These are phyloP conservation scores for Pelochelys cantorii DNA, from an alignment of 2,797 vertebrate species.

Conservation along the genomic window DNA sequence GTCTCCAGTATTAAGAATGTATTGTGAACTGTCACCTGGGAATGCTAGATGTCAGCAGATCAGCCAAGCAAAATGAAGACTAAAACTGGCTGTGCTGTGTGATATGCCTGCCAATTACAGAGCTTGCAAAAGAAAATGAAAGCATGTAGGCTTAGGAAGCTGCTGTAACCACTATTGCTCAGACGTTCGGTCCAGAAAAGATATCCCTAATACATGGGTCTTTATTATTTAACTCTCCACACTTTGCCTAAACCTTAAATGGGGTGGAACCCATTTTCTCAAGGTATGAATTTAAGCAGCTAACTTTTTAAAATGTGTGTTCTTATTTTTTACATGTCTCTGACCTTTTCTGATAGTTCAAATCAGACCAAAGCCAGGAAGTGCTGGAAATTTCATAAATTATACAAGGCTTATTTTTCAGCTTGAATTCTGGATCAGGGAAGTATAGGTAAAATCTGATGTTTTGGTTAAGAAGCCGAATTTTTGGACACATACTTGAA, in stretches of 20 bases:
- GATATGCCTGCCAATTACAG: conserved; percentile 23
- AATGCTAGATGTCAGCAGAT: conserved; percentile 32
- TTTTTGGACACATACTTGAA: not conserved
- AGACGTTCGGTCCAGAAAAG: not conserved
- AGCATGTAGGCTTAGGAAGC: not conserved
- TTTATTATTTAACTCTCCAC: not conserved
- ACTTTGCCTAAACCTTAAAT: not conserved
- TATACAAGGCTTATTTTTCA: fast-evolving
- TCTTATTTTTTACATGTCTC: not conserved
- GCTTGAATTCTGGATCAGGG: not conserved
- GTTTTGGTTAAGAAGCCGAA: not conserved
- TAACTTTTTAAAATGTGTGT: not conserved
- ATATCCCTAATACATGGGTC: fast-evolving
- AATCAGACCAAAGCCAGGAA: not conserved
- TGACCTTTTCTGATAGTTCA: not conserved
- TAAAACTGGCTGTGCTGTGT: conserved; percentile 8
- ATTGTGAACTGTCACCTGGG: conserved; percentile 44
- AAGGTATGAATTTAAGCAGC: not conserved
- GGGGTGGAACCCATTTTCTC: fast-evolving
- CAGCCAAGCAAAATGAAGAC: conserved; percentile 17
- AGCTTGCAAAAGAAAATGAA: not conserved
- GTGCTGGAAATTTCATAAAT: not conserved
- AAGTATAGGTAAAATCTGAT: fast-evolving
- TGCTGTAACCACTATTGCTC: conserved; percentile 32
- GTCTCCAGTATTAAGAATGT: conserved; percentile 19